These are phyloP conservation scores for Oryzias melastigma DNA, from an alignment of 2,113 vertebrate genomes.

Conservation along the genomic window DNA sequence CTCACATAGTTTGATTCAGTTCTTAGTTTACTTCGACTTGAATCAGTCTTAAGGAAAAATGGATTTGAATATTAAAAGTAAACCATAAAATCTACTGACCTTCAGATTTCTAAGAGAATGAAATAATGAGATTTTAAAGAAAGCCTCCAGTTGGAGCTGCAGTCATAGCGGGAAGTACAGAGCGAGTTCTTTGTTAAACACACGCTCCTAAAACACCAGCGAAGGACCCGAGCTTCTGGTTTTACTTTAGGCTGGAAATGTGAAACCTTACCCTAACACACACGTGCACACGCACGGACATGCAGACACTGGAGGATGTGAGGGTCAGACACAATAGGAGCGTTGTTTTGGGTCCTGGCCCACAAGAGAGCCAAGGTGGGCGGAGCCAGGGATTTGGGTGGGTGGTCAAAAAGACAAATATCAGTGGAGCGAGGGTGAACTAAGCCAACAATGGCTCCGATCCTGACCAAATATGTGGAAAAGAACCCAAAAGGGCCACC, in stretches of 20 bases:
- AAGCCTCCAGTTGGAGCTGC: neutral
- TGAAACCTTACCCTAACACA: conserved; percentile 45
- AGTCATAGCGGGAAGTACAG: neutral
- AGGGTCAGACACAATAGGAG: conserved; percentile 63
- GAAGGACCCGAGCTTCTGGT: conserved; percentile 61
- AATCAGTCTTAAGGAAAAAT: no score
- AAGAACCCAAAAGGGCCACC: conserved; percentile 2
- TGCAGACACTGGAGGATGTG: conserved; percentile 39
- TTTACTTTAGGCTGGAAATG: conserved; percentile 65
- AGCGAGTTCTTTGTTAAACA: conserved; percentile 42
- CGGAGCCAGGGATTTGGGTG: conserved; percentile 32
- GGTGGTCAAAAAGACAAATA: conserved; percentile 3
- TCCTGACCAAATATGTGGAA: conserved; percentile 19
- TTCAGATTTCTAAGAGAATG: neutral
- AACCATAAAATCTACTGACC: no score
- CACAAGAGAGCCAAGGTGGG: conserved; percentile 21
- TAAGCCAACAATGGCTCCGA: conserved; percentile 1
- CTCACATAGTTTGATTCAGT: no score
- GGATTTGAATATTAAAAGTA: no score
- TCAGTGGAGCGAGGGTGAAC: neutral
- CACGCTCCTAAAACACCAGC: conserved; percentile 46
- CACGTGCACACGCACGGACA: conserved; percentile 20
- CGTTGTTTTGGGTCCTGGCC: conserved; percentile 47
- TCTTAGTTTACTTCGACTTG: no score
- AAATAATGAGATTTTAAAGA: neutral